These are phyloP conservation scores for Peromyscus leucopus DNA, from an alignment of 2,113 vertebrate genomes.

Conservation along the genomic window DNA sequence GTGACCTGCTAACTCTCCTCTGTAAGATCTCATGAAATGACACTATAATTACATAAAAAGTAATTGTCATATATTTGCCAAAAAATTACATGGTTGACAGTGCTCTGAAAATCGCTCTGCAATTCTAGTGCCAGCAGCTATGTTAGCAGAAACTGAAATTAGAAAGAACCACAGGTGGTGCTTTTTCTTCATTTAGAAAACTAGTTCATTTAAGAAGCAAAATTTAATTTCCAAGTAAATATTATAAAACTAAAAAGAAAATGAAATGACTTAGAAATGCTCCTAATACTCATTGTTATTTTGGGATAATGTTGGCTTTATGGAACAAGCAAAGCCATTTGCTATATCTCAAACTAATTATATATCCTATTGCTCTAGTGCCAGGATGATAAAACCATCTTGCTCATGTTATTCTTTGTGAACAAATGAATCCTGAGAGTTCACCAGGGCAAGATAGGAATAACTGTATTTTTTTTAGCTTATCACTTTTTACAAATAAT, in stretches of 20 bases:
- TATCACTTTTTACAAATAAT: slow-evolving; percentile 22
- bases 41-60: slow-evolving; percentile 80
- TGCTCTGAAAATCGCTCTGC: slow-evolving; percentile 73
- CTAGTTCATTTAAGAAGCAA: slow-evolving; percentile 79
- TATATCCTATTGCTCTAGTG: slow-evolving; percentile 53
- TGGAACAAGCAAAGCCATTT: slow-evolving; percentile 71
- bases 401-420: slow-evolving; percentile 61
- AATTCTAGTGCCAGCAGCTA: slow-evolving; percentile 79
- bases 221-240: slow-evolving; percentile 81
- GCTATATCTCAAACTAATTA: slow-evolving; percentile 69
- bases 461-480: slow-evolving; percentile 55
- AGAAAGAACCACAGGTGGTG: slow-evolving; percentile 78
- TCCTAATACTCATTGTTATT: slow-evolving; percentile 78
- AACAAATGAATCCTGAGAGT: slow-evolving; percentile 59
- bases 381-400: slow-evolving; percentile 51
- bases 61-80: slow-evolving; percentile 82
- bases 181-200: slow-evolving; percentile 81
- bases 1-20: slow-evolving; percentile 51
- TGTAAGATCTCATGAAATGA: slow-evolving; percentile 61
- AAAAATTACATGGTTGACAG: slow-evolving; percentile 82
- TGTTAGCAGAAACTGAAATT: slow-evolving; percentile 82
- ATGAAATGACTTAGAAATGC: slow-evolving; percentile 75
- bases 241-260: slow-evolving; percentile 80
- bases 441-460: not conserved
- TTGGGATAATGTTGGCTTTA: slow-evolving; percentile 71